Evolutionary conservation across 2,797 vertebrate species (phyloP).

Genomic region (Myotis myotis): DNA sequence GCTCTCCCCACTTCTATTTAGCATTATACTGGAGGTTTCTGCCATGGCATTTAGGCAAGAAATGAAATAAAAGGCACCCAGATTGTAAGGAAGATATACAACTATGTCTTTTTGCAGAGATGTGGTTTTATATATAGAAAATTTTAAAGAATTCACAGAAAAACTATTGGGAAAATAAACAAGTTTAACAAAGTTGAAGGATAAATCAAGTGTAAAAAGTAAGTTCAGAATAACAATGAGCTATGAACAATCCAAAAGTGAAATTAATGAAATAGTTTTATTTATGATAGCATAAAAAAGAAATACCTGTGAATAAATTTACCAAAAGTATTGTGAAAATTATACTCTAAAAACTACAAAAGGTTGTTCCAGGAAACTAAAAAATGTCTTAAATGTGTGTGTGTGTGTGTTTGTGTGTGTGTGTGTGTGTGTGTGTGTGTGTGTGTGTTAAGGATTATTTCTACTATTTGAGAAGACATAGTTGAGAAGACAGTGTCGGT

Average conservation of each 20-base stretch:
- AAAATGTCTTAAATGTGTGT: neutral
- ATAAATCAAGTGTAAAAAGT: neutral
- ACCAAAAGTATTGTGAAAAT: neutral
- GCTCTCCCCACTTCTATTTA: neutral
- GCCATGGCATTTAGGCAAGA: neutral
- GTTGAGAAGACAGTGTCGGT: neutral
- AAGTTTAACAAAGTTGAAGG: neutral
- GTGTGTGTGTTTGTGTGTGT: too few species aligned
- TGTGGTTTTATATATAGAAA: neutral
- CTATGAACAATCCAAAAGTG: neutral
- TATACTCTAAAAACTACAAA: neutral
- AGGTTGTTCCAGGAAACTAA: neutral
- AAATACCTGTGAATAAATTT: neutral
- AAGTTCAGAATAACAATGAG: neutral
- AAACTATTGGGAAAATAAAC: neutral
- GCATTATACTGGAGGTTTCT: neutral
- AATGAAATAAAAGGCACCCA: neutral
- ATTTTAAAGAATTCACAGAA: neutral
- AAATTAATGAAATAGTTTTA: neutral
- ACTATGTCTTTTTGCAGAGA: neutral
- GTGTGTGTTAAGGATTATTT: neutral
- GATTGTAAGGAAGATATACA: neutral
- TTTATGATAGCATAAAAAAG: neutral
- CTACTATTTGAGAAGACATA: neutral
- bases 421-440: neutral